Percentiles rank a stretch among this genome's conserved stretches.
Conservation (phyloP, 2,888 invertebrate species). For the Drosophila quinaria region DNA sequence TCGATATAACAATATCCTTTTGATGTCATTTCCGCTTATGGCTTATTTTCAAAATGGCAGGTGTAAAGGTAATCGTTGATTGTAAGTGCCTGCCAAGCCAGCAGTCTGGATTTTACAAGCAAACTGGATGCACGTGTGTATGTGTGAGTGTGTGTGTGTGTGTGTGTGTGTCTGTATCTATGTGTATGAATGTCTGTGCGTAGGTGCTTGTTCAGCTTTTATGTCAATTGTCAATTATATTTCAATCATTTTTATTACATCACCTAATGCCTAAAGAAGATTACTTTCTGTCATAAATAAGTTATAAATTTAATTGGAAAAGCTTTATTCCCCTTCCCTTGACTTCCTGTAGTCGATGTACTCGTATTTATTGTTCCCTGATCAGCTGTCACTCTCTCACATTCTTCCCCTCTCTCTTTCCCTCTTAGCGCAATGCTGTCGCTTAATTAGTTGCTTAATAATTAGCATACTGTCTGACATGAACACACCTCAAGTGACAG, state of each 20-base stretch:
- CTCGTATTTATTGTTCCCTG: constrained; percentile 20
- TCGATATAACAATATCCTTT: constrained; percentile 81
- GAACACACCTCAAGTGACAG: constrained; percentile 68
- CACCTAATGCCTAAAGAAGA: constrained; percentile 77
- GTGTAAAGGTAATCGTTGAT: constrained; percentile 81
- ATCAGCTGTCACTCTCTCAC: constrained; percentile 1
- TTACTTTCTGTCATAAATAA: constrained; percentile 72
- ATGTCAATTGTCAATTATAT: constrained; percentile 81
- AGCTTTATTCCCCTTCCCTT: constrained; percentile 53
- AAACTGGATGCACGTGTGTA: constrained; percentile 24
- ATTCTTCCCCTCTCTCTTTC: constrained; percentile 5
- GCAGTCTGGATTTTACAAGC: constrained; percentile 66
- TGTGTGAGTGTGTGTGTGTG: constrained; percentile 11
- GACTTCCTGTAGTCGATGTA: constrained; percentile 4
- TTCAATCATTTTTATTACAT: constrained; percentile 81
- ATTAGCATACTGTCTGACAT: constrained; percentile 66
- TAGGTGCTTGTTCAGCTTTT: constrained; percentile 69
- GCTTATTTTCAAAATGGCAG: constrained; percentile 81
- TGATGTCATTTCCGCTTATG: constrained; percentile 81
- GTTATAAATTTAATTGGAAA: constrained; percentile 78
- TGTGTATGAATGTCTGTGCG: constrained; percentile 20
- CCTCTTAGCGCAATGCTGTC: constrained; percentile 9
- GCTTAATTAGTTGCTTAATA: constrained; percentile 77
- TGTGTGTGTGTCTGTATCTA: constrained; percentile 21
- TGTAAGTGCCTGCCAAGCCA: constrained; percentile 75